Conservation (phyloP, 1,140 invertebrate genomes). For the Anthonomus grandis region DNA sequence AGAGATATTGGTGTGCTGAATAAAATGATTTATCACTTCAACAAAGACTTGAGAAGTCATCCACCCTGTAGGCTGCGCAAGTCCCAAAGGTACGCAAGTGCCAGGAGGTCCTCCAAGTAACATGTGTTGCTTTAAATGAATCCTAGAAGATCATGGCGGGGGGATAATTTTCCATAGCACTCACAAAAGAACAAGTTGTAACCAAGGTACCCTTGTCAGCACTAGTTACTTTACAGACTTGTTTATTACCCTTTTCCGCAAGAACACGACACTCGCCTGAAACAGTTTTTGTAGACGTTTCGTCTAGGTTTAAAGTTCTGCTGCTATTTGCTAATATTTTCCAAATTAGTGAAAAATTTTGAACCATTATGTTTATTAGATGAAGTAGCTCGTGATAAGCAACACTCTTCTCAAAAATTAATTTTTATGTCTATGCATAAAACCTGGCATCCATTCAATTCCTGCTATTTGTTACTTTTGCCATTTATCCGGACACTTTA, state of each 20-base stretch:
- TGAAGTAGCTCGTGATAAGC: constrained; percentile 45
- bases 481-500: constrained; percentile 43
- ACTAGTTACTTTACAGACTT: constrained; percentile 35
- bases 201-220: constrained; percentile 48
- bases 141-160: constrained; percentile 42
- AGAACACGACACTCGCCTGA: too few relatives aligned
- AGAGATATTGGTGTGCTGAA: too few relatives aligned
- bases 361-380: constrained; percentile 45
- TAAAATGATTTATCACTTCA: too few relatives aligned
- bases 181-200: constrained; percentile 44
- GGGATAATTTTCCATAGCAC: constrained; percentile 41
- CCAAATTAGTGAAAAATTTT: constrained; percentile 13
- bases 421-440: constrained; percentile 44
- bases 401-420: constrained; percentile 47
- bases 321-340: background rate
- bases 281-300: too few relatives aligned
- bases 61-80: too few relatives aligned
- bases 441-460: constrained; percentile 45
- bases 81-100: too few relatives aligned
- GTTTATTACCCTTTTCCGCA: background rate
- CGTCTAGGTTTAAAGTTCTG: background rate
- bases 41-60: too few relatives aligned
- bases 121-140: too few relatives aligned
- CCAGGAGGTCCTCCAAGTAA: background rate
- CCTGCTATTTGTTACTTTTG: constrained; percentile 41